Evolutionary conservation across 2,113 vertebrate species (phyloP), one percentile per base, ranked within the genome.

Genomic region (Apeltes quadracus): DNA sequence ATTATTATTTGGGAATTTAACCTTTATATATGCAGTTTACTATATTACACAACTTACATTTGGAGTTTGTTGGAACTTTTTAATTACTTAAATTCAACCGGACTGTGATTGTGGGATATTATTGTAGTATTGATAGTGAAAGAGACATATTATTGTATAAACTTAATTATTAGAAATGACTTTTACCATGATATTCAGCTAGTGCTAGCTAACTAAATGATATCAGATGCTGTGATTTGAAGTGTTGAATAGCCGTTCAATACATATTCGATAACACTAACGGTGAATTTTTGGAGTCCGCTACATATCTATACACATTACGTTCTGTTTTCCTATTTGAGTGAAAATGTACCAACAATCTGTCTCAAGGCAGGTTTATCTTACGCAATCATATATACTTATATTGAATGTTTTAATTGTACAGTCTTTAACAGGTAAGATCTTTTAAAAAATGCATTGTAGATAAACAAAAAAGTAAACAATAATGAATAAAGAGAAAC

Each of bases 361-460:
- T 66, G 43, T 62, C 4, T 73, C 27, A 56, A 50, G 63, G 27
- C 5, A 61, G 54, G 29, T 58, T 65, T 61, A 69, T 66, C 76
- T 67, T 62, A 55, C 78, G 61, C 41, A 72, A 46, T 46, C 34
- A 22, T 64, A 44, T 48, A 12, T 46, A 71, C 23, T n/a, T n/a
- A 61, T 76, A 43, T 78, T 83, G 32, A 46, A 70, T 63, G 67
- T 76, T 84, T 41, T 58, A 73, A 72, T 69, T 88, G 54, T 78
- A 88, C 68, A 84, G 44, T 36, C 10, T 64, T 65, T 13, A 59
- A 39, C 9, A 36, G 16, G 23, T 51, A n/a, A 69, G 22, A 53
- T 62, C 6, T 67, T 65, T 48, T 29, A 8, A 59, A 48, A 70
- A 65, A 64, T 38, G n/a, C 32, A 63, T 1, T 84, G 56, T 77